Base-by-base conservation (phyloP, 2,888 invertebrate species). In the Ganaspis brasiliensis region DNA sequence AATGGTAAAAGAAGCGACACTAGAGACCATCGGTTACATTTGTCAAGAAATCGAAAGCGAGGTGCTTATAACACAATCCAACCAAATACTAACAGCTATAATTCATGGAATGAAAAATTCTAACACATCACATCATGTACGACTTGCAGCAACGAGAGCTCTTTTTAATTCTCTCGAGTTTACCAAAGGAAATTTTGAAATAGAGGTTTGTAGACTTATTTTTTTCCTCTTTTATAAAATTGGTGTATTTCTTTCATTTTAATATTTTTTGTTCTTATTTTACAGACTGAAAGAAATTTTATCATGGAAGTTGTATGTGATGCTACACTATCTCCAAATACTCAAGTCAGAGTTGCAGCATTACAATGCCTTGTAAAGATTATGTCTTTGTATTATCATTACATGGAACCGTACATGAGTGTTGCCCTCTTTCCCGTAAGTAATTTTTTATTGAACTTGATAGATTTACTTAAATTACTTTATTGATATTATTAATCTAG, bases 291-390 rank as follows among this genome's bases (percentile, higher is more conserved):
- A 92, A 94, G 99, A 82, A 98, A 99, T 92, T 98, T 98, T 91
- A 99, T 99, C 75, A 99, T 99, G 99, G 98, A 99, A 93, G 98
- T 98, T 73, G 99, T 99, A 8, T 99, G 99, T 93, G 98, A 99
- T 93, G 98, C 99, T 2, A 99, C 99, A 1, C 99, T 99, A 92
- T 98, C 97, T 6, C 92, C 94, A 72, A 98, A 99, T 89, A 96
- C 96, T 77, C 96, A 97, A 92, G 97, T 99, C 67, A 95, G 96
- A 93, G 99, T 99, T 16, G 98, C 98, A 10, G 98, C 99, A 2
- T 93, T 99, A 74, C 99, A 99, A 91, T 99, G 99, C 93, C 94
- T 99, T 89, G 99, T 97, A 81, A 98, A 98, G 93, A 99, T 99
- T 85, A 96, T 99, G 94, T 97, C 99, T 0, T 94, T 99, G 3